These are phyloP conservation scores for Oryzias javanicus DNA, from an alignment of 2,113 vertebrate genomes.

Conservation along the genomic window DNA sequence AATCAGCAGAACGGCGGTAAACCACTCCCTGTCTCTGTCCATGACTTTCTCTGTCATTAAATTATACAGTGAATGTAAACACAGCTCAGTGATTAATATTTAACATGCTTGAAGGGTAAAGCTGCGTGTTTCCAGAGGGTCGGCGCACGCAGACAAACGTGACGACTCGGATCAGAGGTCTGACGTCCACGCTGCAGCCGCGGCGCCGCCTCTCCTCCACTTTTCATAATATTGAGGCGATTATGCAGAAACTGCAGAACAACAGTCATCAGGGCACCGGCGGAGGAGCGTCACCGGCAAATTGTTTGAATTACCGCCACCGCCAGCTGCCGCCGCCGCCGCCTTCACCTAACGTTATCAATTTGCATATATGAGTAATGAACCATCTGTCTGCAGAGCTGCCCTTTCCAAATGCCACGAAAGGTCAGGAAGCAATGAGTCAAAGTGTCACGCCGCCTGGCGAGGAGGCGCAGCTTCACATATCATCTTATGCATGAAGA, in stretches of 20 bases:
- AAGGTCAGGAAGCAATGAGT: constrained; percentile 61
- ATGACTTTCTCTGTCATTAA: not conserved
- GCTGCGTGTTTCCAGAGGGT: constrained; percentile 3
- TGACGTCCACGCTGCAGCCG: not conserved
- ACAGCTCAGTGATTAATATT: constrained; percentile 10
- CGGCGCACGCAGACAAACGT: constrained; percentile 4
- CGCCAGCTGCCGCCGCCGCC: not conserved
- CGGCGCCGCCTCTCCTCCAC: not conserved
- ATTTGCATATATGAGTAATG: constrained; percentile 53
- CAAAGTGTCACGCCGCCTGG: constrained; percentile 26
- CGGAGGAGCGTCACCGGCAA: constrained; percentile 5
- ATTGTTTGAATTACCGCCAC: constrained; percentile 18
- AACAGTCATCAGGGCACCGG: not conserved
- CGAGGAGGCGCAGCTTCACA: constrained; percentile 19
- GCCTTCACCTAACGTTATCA: constrained; percentile 31
- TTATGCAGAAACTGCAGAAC: not conserved
- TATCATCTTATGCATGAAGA: constrained; percentile 28
- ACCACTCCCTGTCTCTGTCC: not conserved
- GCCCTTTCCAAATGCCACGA: constrained; percentile 62
- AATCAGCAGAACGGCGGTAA: too few species aligned
- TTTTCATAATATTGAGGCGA: constrained; percentile 7
- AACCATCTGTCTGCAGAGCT: constrained; percentile 45
- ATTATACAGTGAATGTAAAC: constrained; percentile 1
- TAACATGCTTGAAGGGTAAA: constrained; percentile 9
- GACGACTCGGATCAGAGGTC: constrained; percentile 10